Percentiles rank a stretch among this genome's conserved stretches.
Conservation (phyloP, 2,113 vertebrate genomes). For the Bos indicus region DNA sequence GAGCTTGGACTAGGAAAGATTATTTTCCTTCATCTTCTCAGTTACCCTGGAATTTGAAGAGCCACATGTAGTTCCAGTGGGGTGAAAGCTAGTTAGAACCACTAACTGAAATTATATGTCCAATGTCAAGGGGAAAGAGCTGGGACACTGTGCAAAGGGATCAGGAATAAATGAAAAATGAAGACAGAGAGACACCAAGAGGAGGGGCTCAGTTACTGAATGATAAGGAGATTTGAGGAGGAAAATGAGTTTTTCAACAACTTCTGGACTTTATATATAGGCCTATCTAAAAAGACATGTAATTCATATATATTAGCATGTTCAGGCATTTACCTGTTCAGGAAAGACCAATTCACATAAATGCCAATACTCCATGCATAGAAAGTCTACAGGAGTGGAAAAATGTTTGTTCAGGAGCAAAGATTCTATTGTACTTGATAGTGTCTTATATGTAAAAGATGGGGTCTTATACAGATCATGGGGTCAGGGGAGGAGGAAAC, state of each 20-base stretch:
- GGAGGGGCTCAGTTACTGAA: background rate
- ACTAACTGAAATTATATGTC: background rate
- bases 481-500: background rate
- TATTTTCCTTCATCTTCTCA: background rate
- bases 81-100: background rate
- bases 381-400: background rate
- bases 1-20: background rate
- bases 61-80: background rate
- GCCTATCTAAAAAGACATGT: background rate
- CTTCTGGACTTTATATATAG: background rate
- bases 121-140: background rate
- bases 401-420: background rate
- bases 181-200: background rate
- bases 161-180: background rate
- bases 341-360: background rate
- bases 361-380: background rate
- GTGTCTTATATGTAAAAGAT: background rate
- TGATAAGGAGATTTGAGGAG: background rate
- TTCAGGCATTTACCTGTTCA: background rate
- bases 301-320: background rate
- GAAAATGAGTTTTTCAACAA: slow-evolving; percentile 2
- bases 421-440: background rate
- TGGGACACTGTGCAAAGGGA: background rate
- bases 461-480: background rate
- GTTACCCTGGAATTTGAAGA: background rate